Conservation (phyloP, 2,113 vertebrate species). For the Gambusia holbrooki region DNA sequence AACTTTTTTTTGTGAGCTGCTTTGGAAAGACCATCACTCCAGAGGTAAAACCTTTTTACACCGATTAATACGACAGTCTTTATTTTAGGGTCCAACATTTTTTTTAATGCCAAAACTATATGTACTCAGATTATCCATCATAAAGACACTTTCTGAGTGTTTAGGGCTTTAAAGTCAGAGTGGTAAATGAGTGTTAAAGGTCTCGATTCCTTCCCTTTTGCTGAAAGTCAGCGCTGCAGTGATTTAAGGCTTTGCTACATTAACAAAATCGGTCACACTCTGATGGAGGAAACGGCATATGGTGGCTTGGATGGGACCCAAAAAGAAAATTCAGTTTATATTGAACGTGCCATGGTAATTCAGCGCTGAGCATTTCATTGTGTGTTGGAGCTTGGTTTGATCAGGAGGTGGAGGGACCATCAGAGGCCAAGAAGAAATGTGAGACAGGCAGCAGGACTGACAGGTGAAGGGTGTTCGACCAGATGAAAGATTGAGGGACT, state of each 20-base stretch:
- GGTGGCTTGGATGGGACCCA: conserved; percentile 70
- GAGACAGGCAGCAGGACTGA: conserved; percentile 38
- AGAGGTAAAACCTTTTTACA: neutral
- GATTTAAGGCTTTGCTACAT: conserved; percentile 74
- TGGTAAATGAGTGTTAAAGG: conserved; percentile 55
- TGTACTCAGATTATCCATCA: conserved; percentile 17
- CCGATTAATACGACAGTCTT: conserved; percentile 23
- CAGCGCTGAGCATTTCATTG: conserved; percentile 71
- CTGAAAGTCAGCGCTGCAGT: conserved; percentile 42
- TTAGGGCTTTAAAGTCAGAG: conserved; percentile 30
- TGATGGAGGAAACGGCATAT: conserved; percentile 60
- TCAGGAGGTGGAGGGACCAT: conserved; percentile 58
- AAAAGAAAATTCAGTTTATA: conserved; percentile 74
- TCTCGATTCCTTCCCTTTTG: conserved; percentile 27
- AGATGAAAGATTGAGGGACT: neutral
- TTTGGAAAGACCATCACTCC: neutral
- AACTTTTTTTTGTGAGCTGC: neutral
- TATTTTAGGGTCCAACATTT: neutral
- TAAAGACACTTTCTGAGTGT: conserved; percentile 23
- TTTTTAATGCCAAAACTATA: neutral
- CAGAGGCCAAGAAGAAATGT: conserved; percentile 47
- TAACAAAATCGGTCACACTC: conserved; percentile 75
- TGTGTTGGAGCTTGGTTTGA: conserved; percentile 59
- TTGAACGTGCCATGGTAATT: conserved; percentile 74
- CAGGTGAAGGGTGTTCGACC: neutral